Evolutionary conservation across 2,888 invertebrate genomes (phyloP).

Genomic region (Leuctra nigra): DNA sequence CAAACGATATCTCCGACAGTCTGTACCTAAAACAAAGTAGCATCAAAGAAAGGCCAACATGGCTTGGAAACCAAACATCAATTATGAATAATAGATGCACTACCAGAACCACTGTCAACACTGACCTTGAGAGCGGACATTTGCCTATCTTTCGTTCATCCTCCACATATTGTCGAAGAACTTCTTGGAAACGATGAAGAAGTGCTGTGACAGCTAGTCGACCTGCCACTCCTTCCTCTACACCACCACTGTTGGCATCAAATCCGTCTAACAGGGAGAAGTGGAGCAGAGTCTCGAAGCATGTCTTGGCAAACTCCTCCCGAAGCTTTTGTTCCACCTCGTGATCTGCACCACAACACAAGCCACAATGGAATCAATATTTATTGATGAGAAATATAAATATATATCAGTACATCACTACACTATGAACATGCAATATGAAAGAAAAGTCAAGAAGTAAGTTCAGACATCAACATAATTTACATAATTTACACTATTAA

Average conservation of each 20-base stretch:
- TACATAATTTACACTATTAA: no score
- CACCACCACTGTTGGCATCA: slow-evolving; percentile 41
- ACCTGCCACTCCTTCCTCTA: slow-evolving; percentile 53
- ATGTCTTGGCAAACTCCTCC: slow-evolving; percentile 93
- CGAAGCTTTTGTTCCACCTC: slow-evolving; percentile 75
- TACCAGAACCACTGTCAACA: no score
- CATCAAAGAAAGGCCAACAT: slow-evolving; percentile 20
- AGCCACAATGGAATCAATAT: no score
- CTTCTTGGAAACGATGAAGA: slow-evolving; percentile 87
- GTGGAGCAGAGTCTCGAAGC: slow-evolving; percentile 91
- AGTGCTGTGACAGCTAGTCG: slow-evolving; percentile 86
- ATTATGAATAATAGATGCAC: no score
- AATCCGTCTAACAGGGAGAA: slow-evolving; percentile 80
- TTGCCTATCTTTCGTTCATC: slow-evolving; percentile 78
- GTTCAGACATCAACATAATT: no score
- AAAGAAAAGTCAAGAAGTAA: no score
- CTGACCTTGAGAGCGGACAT: slow-evolving; percentile 76
- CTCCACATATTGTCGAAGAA: slow-evolving; percentile 78
- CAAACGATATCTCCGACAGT: slow-evolving; percentile 92
- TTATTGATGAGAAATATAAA: no score
- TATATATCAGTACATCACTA: no score
- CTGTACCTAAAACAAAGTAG: slow-evolving; percentile 61
- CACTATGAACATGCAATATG: no score
- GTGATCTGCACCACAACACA: slow-evolving; percentile 56
- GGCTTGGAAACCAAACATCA: neutral